Conservation (phyloP, 2,113 vertebrate genomes). For the Mungos mungo region DNA sequence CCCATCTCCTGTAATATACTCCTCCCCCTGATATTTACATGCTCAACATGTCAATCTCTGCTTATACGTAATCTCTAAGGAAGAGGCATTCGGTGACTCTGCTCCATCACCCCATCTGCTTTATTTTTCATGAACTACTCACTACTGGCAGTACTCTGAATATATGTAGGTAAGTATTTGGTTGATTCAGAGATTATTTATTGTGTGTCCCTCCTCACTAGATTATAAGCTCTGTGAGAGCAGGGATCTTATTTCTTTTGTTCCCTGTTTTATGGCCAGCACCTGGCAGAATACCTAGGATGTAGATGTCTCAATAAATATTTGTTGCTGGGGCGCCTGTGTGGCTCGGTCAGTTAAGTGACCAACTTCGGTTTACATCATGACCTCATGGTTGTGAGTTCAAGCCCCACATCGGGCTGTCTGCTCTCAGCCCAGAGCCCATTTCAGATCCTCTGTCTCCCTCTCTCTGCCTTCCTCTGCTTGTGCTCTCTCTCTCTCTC, state of each 20-base stretch:
- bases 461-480: no score
- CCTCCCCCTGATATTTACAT: not conserved
- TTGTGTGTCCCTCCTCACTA: not conserved
- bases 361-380: no score
- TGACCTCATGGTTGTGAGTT: no score
- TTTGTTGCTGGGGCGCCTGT: not conserved
- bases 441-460: no score
- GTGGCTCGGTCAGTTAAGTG: no score
- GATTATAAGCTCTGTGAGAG: not conserved
- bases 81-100: not conserved
- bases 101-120: not conserved
- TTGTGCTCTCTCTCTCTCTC: no score
- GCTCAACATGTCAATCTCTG: not conserved
- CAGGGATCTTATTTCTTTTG: not conserved
- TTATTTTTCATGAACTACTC: constrained; percentile 4
- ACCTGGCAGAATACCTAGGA: not conserved
- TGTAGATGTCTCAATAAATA: not conserved
- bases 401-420: no score
- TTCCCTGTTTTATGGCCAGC: not conserved
- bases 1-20: not conserved
- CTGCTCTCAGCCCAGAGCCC: no score
- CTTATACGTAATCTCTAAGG: not conserved
- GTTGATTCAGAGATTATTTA: not conserved
- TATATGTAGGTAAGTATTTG: not conserved
- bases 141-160: not conserved